Percentiles rank a stretch among this genome's conserved stretches.
Conservation (phyloP, 1,140 invertebrate species). For the Drosophila baimaii region DNA sequence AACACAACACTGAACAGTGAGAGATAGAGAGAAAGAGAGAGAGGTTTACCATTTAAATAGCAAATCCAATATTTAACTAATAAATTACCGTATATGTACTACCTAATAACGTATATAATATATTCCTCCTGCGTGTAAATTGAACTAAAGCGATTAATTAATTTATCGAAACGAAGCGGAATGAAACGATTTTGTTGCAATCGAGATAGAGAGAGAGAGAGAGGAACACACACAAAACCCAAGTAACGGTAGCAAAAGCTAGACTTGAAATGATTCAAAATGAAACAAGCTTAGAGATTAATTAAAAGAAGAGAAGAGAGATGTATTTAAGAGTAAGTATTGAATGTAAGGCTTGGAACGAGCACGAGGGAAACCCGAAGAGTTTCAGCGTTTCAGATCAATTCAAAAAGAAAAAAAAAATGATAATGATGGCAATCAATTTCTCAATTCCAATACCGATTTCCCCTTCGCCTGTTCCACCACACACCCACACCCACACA, state of each 20-base stretch:
- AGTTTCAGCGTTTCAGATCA: conserved; percentile 48
- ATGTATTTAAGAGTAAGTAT: conserved; percentile 57
- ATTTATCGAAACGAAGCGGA: conserved; percentile 22
- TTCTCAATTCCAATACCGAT: conserved; percentile 33
- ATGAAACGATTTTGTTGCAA: conserved; percentile 17
- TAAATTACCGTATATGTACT: conserved; percentile 36
- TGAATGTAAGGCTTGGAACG: conserved; percentile 46
- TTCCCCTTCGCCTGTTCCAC: conserved; percentile 16
- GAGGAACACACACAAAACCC: neutral
- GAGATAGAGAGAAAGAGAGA: neutral
- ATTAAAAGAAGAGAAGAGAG: conserved; percentile 9
- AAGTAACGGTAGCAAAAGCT: conserved; percentile 10
- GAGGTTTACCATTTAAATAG: conserved; percentile 64
- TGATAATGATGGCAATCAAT: conserved; percentile 61
- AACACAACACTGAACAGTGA: conserved; percentile 5
- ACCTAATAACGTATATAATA: conserved; percentile 39
- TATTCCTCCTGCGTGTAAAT: conserved; percentile 40
- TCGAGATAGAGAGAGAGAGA: too few species aligned
- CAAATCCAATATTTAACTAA: conserved; percentile 58
- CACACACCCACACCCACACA: too few species aligned
- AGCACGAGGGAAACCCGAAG: conserved; percentile 24
- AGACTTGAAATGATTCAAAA: conserved; percentile 26
- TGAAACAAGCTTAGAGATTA: conserved; percentile 18
- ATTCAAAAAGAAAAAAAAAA: conserved; percentile 28
- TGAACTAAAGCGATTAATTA: conserved; percentile 28